phyloP scores from a whole-genome alignment of 2,113 vertebrate species.

The Leucoraja erinaceus region DNA sequence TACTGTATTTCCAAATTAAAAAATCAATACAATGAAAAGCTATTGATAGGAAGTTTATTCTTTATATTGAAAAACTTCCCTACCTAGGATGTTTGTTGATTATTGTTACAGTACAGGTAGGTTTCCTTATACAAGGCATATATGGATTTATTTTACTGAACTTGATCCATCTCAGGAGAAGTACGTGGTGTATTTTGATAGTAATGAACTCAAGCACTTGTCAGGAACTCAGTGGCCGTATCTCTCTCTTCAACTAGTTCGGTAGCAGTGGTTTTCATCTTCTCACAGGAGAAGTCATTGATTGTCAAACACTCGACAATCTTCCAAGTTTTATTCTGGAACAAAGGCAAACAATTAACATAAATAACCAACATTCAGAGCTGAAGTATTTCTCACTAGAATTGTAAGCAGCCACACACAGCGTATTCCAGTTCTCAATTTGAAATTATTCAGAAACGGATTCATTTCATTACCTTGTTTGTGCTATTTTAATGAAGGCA shows the following conservation, averaged over 20 bases:
- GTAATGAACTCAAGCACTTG: constrained; percentile 44
- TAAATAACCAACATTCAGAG: not conserved
- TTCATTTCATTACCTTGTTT: no score
- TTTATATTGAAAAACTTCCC: not conserved
- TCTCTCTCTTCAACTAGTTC: constrained; percentile 88
- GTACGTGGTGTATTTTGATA: no score
- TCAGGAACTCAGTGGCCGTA: constrained; percentile 79
- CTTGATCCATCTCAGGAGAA: not conserved
- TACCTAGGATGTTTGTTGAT: not conserved
- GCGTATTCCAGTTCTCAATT: constrained; percentile 37
- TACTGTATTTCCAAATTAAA: not conserved
- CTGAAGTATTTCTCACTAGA: not conserved
- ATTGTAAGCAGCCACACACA: not conserved
- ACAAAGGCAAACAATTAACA: constrained; percentile 15
- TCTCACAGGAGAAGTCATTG: constrained; percentile 80
- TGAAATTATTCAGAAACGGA: not conserved
- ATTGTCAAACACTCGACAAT: constrained; percentile 79
- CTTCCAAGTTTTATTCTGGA: constrained; percentile 83
- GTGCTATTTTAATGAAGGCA: not conserved
- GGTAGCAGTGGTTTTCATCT: constrained; percentile 82
- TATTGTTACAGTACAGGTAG: not conserved
- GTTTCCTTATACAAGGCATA: not conserved
- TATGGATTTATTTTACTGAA: not conserved
- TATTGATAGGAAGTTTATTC: not conserved
- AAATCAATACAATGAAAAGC: not conserved